Evolutionary conservation across 2,113 vertebrate species (phyloP), one percentile per base, ranked within the genome.

Genomic region (Tricholaema leucomelas): DNA sequence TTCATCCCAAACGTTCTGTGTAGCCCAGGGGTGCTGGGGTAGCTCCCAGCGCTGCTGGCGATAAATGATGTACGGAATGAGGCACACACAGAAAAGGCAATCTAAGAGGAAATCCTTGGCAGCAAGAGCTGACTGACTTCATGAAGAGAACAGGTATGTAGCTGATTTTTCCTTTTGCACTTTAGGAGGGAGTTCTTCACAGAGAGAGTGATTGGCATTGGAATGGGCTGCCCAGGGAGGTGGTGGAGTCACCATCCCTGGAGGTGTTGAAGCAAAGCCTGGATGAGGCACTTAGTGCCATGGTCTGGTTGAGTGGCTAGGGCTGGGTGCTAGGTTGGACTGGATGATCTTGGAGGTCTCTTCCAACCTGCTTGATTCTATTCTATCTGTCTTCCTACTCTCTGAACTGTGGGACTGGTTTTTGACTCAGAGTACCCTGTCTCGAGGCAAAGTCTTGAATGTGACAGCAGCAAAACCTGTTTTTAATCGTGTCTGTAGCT

Each of bases 91-190:
- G 35, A 77, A 85, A 78, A 84, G 44, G 6, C 31, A 76, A 46
- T 63, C 52, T 70, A 78, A 63, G 35, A 88, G 64, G 69, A 92
- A 83, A 84, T 91, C 66, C 44, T 75, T 90, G 79, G 67, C 58
- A 86, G 28, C 48, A 48, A 56, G 58, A 91, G 33, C 48, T 54
- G 69, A 58, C 52, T 72, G 52, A 74, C 66, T 94, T 58, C 77
- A 58, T 38, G 63, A 83, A 83, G 42, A 89, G 2, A 91, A 5
- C 69, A 95, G 95, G 96, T 96, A 96, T 42, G 67, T 10, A 3
- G 17, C 73, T 93, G 79, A 28, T 87, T 85, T 92, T 89, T 70
- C 46, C 33, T 11, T 91, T 91, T 67, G 21, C 20, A 35, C 12
- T n/a, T n/a, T n/a, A n/a, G n/a, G n/a, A n/a, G n/a, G n/a, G n/a